Evolutionary conservation across 2,113 vertebrate species (phyloP).

Genomic region (Sisor rabdophorus): DNA sequence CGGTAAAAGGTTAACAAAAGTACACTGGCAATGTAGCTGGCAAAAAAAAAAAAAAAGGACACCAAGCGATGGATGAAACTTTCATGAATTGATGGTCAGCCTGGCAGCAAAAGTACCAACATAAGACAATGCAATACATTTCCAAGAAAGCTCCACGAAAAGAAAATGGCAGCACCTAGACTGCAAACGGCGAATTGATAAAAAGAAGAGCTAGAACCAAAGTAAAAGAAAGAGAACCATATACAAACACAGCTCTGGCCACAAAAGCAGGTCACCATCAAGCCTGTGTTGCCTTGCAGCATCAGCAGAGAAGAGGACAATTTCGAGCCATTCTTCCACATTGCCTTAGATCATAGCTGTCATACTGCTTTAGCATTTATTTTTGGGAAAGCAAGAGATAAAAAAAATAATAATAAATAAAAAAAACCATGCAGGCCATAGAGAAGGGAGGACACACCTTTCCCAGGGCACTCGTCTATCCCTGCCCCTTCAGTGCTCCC

Average conservation of each 20-base stretch:
- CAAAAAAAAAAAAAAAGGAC: slow-evolving; percentile 78
- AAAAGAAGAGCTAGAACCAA: slow-evolving; percentile 47
- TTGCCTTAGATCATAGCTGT: slow-evolving; percentile 51
- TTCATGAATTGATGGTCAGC: slow-evolving; percentile 61
- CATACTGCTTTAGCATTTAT: slow-evolving; percentile 30
- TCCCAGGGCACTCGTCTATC: slow-evolving; percentile 71
- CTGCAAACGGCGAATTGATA: slow-evolving; percentile 54
- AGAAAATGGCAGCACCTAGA: slow-evolving; percentile 68
- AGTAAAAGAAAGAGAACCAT: slow-evolving; percentile 46
- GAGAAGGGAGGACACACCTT: slow-evolving; percentile 86
- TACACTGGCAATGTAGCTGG: slow-evolving; percentile 81
- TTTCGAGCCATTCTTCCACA: slow-evolving; percentile 65
- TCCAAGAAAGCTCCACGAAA: slow-evolving; percentile 56
- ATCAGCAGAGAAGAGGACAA: slow-evolving; percentile 65
- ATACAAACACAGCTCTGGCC: slow-evolving; percentile 62
- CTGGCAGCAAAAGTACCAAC: slow-evolving; percentile 70
- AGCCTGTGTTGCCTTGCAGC: slow-evolving; percentile 78
- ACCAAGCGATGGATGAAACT: slow-evolving; percentile 69
- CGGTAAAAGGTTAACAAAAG: slow-evolving; percentile 60
- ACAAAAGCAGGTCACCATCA: slow-evolving; percentile 63
- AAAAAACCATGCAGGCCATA: slow-evolving; percentile 78
- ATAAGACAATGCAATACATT: slow-evolving; percentile 58
- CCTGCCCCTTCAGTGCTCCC: slow-evolving; percentile 73
- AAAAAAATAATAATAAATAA: too few species aligned
- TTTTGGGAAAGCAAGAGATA: slow-evolving; percentile 49